Base-by-base conservation (phyloP, 2,113 vertebrate species). In the Promerops cafer region DNA sequence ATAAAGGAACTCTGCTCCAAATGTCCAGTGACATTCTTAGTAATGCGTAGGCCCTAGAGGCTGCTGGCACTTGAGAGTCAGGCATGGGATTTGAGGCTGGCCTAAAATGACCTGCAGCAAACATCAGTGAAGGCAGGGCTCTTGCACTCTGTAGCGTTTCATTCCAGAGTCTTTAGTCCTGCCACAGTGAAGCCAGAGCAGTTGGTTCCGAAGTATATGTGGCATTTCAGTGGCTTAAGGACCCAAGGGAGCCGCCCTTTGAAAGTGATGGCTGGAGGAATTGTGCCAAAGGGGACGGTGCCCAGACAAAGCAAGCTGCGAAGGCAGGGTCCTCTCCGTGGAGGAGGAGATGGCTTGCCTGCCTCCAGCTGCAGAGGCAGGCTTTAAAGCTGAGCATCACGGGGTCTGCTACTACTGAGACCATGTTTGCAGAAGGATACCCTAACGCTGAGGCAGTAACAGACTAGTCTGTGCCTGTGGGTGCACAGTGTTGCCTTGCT, bases 261-360 rank as follows among this genome's bases (percentile, higher is more conserved):
- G 33, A 54, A 68, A 72, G 16, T 16, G 59, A 23, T 16, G 8
- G 26, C 23, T 28, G 37, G 40, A 39, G 23, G 28, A 54, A 56
- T 2, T 20, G 30, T 40, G 14, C 50, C 12, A 1, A 37, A 53
- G 31, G 24, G 44, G 10, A 26, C 13, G 27, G 21, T 0, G 0
- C 40, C 14, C 37, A 13, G 31, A 33, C 24, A 39, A 39, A 33
- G 50, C 22, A 37, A 49, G 42, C 57, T 30, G 57, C 12, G 10
- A 35, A 35, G 23, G 52, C 3, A 4, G 31, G 15, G 18, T 31
- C 30, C 44, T 57, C 11, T 45, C 10, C 40, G 17, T 18, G 24
- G 56, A 57, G 69, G 42, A 47, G 13, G 10, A 59, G 49, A 19
- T 2, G 7, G 16, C 50, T 39, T 28, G n/a, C 16, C 16, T 37